Base-by-base conservation (phyloP, 2,888 invertebrate genomes). In the Phengaris arion region DNA sequence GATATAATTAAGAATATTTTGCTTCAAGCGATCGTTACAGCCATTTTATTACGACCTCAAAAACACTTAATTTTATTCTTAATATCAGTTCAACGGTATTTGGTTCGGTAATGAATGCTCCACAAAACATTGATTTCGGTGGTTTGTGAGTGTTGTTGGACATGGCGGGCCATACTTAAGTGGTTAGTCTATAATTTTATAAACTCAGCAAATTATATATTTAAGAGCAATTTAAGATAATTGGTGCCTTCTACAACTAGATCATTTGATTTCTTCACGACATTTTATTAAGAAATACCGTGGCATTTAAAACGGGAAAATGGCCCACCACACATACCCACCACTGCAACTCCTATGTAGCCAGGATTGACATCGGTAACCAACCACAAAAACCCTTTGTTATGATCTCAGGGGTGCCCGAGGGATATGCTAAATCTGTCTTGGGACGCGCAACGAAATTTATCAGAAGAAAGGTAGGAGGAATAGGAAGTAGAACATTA, bases 171-270 rank as follows among this genome's bases (percentile, higher is more conserved):
- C 72, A 72, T 6, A 9, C 12, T 72, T 52, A 35, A 72, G 7
- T 72, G 72, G 72, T 52, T 13, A 1, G 12, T 72, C 22, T 72
- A 72, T 54, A 52, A 54, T 72, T 72, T 72, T 72, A 22, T 72
- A 72, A 72, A 72, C 52, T 52, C 54, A 72, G 72, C 52, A 72
- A 72, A 72, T 72, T 72, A 72, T 72, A 72, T 72, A 52, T 72
- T 72, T 72, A 72, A 52, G 72, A 72, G 72, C 54, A 52, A 72
- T 72, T 72, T 72, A 15, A 54, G 72, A 54, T 72, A 72, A 72
- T 72, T 72, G 72, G 35, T 52, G 72, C 72, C 52, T 70, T 51
- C 13, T 45, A 72, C 12, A 52, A 72, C 72, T 54, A 72, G 72
- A 72, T 52, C 72, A 35, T 72, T 72, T 35, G 52, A 72, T 72